Evolutionary conservation across 2,888 invertebrate genomes (phyloP).

Genomic region (Euplexia lucipara): DNA sequence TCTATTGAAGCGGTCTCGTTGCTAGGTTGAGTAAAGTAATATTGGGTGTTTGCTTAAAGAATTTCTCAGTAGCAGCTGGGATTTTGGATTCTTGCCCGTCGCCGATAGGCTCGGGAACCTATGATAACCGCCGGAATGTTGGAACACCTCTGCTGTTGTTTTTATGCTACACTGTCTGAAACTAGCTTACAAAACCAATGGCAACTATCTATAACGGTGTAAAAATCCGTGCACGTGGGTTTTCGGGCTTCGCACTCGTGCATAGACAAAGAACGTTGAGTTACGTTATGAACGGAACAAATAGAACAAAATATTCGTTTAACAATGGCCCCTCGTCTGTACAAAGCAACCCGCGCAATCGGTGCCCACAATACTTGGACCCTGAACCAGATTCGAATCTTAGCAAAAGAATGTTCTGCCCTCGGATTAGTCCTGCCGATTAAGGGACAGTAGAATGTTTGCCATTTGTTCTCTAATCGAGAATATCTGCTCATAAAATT

Average conservation of each 20-base stretch:
- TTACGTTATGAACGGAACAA: slow-evolving; percentile 57
- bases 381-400: slow-evolving; percentile 77
- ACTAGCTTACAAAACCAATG: slow-evolving; percentile 8
- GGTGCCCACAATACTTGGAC: slow-evolving; percentile 71
- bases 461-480: too few species aligned
- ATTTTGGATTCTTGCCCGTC: too few species aligned
- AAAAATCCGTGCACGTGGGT: slow-evolving; percentile 48
- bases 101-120: too few species aligned
- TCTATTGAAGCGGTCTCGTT: too few species aligned
- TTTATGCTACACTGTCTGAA: slow-evolving; percentile 1
- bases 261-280: slow-evolving; percentile 45
- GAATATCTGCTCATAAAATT: too few species aligned
- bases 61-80: too few species aligned
- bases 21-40: too few species aligned
- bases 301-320: slow-evolving; percentile 58
- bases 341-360: slow-evolving; percentile 71
- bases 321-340: slow-evolving; percentile 56
- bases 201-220: slow-evolving; percentile 23
- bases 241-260: slow-evolving; percentile 30
- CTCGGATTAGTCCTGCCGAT: slow-evolving; percentile 49
- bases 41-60: too few species aligned
- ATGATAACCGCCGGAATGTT: too few species aligned
- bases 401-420: slow-evolving; percentile 56
- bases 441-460: slow-evolving; percentile 23
- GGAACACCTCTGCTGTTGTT: slow-evolving; percentile 8